phyloP scores from a whole-genome alignment of 2,797 vertebrate genomes.

The Garrulus glandarius region DNA sequence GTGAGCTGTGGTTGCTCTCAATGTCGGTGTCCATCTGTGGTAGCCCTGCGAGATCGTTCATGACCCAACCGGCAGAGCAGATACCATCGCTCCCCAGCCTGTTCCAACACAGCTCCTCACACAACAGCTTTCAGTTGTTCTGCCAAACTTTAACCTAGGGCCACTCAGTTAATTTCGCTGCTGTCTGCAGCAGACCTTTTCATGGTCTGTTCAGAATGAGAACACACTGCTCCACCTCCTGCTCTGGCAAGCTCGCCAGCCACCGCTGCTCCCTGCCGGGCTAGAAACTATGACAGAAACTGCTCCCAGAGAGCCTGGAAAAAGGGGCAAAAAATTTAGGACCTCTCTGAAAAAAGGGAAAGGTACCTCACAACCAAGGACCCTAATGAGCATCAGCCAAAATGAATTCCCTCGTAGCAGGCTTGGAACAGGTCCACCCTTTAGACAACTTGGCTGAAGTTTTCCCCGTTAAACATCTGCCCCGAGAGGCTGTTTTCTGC shows the following conservation, averaged over 20 bases:
- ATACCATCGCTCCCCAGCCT: conserved; percentile 1
- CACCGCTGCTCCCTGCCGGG: not conserved
- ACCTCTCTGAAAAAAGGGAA: not conserved
- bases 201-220: not conserved
- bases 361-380: not conserved
- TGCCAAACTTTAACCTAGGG: conserved; percentile 45
- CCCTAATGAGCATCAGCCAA: not conserved
- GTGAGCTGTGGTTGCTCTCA: not conserved
- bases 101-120: conserved; percentile 15
- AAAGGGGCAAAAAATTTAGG: not conserved
- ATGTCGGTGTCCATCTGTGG: not conserved
- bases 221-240: not conserved
- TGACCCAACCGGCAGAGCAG: conserved; percentile 7
- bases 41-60: not conserved
- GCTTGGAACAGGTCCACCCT: not conserved
- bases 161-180: not conserved
- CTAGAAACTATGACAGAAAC: conserved; percentile 36
- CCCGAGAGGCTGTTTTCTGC: not conserved
- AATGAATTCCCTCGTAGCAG: not conserved
- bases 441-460: not conserved
- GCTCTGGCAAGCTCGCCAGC: not conserved
- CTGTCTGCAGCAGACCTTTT: conserved; percentile 11
- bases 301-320: conserved; percentile 4
- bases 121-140: conserved; percentile 13
- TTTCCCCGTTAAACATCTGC: not conserved